Base-by-base conservation (phyloP, 2,113 vertebrate genomes). In the Amazona vittata region DNA sequence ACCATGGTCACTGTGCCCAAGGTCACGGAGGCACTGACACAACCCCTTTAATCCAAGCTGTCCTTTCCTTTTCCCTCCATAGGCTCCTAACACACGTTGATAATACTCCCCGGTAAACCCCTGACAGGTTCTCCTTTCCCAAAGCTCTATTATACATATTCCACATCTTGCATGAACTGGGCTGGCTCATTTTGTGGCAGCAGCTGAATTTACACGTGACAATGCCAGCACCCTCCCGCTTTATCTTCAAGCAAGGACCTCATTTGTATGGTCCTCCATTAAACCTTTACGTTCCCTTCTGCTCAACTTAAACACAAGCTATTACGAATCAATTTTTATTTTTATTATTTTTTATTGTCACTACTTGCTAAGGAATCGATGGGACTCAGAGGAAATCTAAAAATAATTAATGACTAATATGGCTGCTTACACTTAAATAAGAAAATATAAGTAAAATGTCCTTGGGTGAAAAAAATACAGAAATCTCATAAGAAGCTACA, bases 201-300 rank as follows among this genome's bases (percentile, higher is more conserved):
- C 79, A 57, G 1, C 2, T 17, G 28, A 6, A 15, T 2, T 2
- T 8, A 25, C 44, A 15, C 3, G 8, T 2, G 3, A 46, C 7
- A 3, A 11, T 5, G 31, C n/a, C 13, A 59, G 33, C 57, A 59
- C 33, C 13, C 57, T 59, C 21, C 74, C 21, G 53, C 96, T 89
- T 74, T 47, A 43, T n/a, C 75, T 59, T 63, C 68, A 11, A 86
- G 86, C 43, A 88, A 85, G 49, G 88, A 95, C 94, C 83, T 94
- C 93, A 92, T 97, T 85, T 65, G 44, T 74, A 96, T 86, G 77
- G 93, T 93, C 90, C 95, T 59, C 89, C 82, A 87, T 80, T 67
- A 93, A 96, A 80, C 77, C 26, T 93, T 88, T 71, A 35, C 16
- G 59, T 59, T 93, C 78, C 83, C 65, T 91, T 92, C 84, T 90